Evolutionary conservation across 2,113 vertebrate genomes (phyloP).

Genomic region (Microtus oregoni): DNA sequence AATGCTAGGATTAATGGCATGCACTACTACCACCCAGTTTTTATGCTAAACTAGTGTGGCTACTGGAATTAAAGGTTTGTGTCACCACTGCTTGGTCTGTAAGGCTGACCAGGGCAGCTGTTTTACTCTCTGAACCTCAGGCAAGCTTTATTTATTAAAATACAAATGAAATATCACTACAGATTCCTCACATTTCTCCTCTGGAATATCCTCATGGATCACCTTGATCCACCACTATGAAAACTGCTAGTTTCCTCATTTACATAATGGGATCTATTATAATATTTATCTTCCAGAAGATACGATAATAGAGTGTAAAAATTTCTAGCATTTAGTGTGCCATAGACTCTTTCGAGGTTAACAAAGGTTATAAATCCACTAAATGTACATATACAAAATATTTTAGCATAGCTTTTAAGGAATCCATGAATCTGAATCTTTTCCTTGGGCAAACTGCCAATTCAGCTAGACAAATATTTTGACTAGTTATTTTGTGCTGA

Average conservation of each 20-base stretch:
- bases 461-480: constrained; percentile 34
- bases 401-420: neutral
- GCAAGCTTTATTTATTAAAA: no score
- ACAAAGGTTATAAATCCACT: neutral
- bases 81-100: no score
- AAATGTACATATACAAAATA: neutral
- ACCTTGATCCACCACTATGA: neutral
- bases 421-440: neutral
- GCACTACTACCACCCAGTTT: no score
- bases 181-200: neutral
- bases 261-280: neutral
- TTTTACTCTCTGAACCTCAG: no score
- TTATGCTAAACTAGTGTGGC: no score
- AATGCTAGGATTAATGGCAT: no score
- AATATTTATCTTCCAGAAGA: neutral
- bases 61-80: no score
- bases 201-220: neutral
- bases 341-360: neutral
- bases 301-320: neutral
- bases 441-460: neutral
- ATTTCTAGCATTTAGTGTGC: neutral
- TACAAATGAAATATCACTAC: no score
- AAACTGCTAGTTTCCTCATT: neutral
- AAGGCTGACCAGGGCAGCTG: no score
- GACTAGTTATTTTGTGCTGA: neutral